Conservation (phyloP, 2,888 invertebrate species). For the Scrobipalpa costella region DNA sequence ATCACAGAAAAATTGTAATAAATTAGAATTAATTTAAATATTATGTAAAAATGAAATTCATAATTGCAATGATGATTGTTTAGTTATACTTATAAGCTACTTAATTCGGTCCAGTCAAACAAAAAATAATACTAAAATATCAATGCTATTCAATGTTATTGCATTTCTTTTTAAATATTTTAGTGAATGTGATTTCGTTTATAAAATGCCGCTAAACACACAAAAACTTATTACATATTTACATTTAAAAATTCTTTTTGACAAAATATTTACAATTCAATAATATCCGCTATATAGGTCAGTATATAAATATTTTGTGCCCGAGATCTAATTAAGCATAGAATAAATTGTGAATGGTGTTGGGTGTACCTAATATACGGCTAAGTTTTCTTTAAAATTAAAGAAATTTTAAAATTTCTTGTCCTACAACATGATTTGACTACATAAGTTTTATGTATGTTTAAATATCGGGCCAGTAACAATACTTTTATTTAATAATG, state of each 20-base stretch:
- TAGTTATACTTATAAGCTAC: neutral
- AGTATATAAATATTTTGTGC: conserved; percentile 51
- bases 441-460: too few species aligned
- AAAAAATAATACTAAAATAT: neutral
- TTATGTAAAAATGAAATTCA: neutral
- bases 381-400: too few species aligned
- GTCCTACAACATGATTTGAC: too few species aligned
- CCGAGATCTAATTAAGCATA: conserved; percentile 35
- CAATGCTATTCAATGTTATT: neutral
- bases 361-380: neutral
- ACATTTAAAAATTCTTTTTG: neutral
- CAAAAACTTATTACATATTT: neutral
- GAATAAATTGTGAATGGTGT: neutral
- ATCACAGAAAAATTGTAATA: conserved; percentile 38
- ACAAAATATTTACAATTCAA: conserved; percentile 53
- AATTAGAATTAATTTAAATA: neutral
- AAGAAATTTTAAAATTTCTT: too few species aligned
- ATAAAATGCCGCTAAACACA: neutral
- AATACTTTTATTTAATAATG: neutral
- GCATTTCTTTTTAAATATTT: neutral
- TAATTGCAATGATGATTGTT: neutral
- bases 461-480: too few species aligned
- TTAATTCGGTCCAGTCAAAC: neutral
- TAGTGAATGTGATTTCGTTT: neutral
- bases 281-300: conserved; percentile 31